Evolutionary conservation across 2,797 vertebrate genomes (phyloP).

Genomic region (Pagetopsis macropterus): DNA sequence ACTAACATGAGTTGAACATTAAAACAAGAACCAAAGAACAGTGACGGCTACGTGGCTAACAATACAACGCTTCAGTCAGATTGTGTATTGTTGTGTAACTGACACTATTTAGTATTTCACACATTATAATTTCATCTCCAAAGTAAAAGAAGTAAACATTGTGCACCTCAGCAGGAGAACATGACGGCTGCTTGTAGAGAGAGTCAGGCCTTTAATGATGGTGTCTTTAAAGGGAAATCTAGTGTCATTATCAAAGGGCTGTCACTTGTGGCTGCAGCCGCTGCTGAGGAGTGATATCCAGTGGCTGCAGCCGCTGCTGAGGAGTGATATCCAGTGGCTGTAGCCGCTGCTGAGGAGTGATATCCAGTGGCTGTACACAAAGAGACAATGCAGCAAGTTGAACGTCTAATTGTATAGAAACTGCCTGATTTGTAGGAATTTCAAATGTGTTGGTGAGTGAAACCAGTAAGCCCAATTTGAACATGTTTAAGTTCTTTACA

Average conservation of each 20-base stretch:
- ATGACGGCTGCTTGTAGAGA: not conserved
- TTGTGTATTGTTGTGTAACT: too few relatives aligned
- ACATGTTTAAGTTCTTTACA: not conserved
- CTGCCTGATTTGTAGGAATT: not conserved
- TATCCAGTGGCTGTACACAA: not conserved
- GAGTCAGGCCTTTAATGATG: constrained; percentile 11
- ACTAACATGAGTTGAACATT: not conserved
- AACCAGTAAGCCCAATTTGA: not conserved
- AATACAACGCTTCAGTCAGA: too few relatives aligned
- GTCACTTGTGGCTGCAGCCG: not conserved
- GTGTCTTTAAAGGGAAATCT: not conserved
- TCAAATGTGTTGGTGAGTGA: not conserved
- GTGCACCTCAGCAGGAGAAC: not conserved
- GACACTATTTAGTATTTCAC: not conserved
- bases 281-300: too few relatives aligned
- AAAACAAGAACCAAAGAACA: not conserved
- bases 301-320: too few relatives aligned
- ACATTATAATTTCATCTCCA: not conserved
- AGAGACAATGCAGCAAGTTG: not conserved
- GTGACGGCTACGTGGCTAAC: not conserved
- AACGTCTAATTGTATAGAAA: not conserved
- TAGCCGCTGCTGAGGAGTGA: too few relatives aligned
- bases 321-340: too few relatives aligned
- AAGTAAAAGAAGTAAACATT: not conserved
- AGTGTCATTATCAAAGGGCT: not conserved